Evolutionary conservation across 2,113 vertebrate genomes (phyloP).

Genomic region (Hucho hucho): DNA sequence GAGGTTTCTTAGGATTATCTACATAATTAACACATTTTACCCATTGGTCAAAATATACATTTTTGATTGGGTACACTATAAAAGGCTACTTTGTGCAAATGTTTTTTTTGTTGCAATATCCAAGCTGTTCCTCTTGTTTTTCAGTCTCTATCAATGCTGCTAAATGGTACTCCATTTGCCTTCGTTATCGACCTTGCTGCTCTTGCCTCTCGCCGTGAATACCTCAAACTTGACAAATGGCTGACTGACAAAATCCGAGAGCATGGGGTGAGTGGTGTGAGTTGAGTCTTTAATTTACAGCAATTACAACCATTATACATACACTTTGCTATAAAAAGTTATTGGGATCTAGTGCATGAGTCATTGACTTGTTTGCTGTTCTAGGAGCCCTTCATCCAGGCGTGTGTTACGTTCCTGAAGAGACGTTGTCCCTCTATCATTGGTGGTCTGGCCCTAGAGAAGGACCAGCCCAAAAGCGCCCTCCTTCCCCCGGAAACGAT

Average conservation of each 20-base stretch:
- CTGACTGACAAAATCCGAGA: slow-evolving; percentile 99
- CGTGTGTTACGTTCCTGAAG: slow-evolving; percentile 97
- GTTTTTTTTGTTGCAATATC: not conserved
- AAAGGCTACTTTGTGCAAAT: no score
- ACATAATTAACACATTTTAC: no score
- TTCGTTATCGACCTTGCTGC: slow-evolving; percentile 99
- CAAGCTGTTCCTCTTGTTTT: slow-evolving; percentile 26
- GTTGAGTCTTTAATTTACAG: not conserved
- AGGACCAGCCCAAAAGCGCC: slow-evolving; percentile 98
- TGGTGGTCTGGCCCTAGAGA: slow-evolving; percentile 95
- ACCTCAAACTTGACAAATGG: slow-evolving; percentile 99
- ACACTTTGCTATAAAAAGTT: not conserved
- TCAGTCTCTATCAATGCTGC: slow-evolving; percentile 99
- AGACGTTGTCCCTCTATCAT: slow-evolving; percentile 97
- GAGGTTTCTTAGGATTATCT: no score
- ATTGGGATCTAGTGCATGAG: not conserved
- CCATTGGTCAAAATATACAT: no score
- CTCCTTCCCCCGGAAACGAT: slow-evolving; percentile 97
- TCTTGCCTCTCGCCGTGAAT: slow-evolving; percentile 99
- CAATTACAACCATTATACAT: not conserved
- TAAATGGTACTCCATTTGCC: slow-evolving; percentile 99
- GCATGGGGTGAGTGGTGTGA: slow-evolving; percentile 84
- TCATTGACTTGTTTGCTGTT: slow-evolving; percentile 1
- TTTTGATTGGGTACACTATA: no score
- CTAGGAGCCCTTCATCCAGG: slow-evolving; percentile 98